Evolutionary conservation across 2,113 vertebrate genomes (phyloP).

Genomic region (Charadrius vociferus): DNA sequence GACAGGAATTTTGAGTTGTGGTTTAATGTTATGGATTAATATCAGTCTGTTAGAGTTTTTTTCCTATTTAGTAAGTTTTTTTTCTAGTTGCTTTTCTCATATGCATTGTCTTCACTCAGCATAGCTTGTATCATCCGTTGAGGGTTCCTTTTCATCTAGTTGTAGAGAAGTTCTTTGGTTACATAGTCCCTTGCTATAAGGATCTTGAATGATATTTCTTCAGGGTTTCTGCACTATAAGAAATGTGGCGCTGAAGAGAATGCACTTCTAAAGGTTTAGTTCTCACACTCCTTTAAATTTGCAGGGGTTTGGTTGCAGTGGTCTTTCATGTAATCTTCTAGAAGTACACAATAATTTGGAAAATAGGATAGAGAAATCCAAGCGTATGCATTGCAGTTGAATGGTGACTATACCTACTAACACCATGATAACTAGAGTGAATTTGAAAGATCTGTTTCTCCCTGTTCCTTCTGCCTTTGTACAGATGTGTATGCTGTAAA

Average conservation of each 20-base stretch:
- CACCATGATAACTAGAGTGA: not conserved
- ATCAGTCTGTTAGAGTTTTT: not conserved
- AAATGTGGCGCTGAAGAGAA: not conserved
- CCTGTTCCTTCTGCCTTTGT: conserved; percentile 42
- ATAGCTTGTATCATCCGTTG: not conserved
- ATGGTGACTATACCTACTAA: not conserved
- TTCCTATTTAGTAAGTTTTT: not conserved
- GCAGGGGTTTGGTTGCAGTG: not conserved
- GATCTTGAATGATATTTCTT: not conserved
- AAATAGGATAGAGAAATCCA: not conserved
- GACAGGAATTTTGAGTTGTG: not conserved
- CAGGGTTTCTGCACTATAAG: not conserved
- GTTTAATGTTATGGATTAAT: not conserved
- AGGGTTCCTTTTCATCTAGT: not conserved
- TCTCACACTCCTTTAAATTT: not conserved
- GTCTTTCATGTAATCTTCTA: not conserved
- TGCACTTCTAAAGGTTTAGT: not conserved
- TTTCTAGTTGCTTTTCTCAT: not conserved
- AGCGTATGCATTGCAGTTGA: not conserved
- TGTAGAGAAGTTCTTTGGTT: not conserved
- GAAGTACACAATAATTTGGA: not conserved
- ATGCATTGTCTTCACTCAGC: not conserved
- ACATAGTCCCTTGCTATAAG: not conserved
- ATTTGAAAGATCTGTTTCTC: conserved; percentile 49
- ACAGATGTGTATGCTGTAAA: conserved; percentile 66